Evolutionary conservation across 2,113 vertebrate genomes (phyloP).

Genomic region (Chlamydotis undulata): DNA sequence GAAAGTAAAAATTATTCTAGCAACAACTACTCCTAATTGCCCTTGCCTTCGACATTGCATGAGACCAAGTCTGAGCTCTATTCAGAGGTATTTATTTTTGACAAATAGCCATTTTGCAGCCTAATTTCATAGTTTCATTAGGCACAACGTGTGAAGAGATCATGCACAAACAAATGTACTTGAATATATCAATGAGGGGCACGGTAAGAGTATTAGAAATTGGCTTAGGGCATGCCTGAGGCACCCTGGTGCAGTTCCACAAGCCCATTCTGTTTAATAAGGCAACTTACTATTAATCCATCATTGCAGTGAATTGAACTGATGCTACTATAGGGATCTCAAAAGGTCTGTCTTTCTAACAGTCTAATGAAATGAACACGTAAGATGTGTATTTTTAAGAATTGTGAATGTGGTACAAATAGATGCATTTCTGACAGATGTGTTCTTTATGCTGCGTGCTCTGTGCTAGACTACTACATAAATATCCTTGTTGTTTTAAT

Average conservation of each 20-base stretch:
- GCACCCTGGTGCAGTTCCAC: not conserved
- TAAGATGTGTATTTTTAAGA: not conserved
- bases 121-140: not conserved
- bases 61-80: not conserved
- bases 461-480: not conserved
- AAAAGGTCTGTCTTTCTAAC: not conserved
- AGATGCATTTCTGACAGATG: not conserved
- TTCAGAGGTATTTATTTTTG: not conserved
- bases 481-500: slow-evolving; percentile 11
- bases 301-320: slow-evolving; percentile 4
- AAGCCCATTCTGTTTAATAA: slow-evolving; percentile 10
- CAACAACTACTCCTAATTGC: not conserved
- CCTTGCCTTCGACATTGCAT: not conserved
- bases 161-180: not conserved
- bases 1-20: not conserved
- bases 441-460: not conserved
- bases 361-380: not conserved
- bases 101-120: not conserved
- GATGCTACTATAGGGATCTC: not conserved
- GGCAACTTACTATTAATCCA: slow-evolving; percentile 24
- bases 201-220: not conserved
- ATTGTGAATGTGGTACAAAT: not conserved
- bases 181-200: not conserved
- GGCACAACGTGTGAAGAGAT: not conserved
- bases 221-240: not conserved